Evolutionary conservation across 2,888 invertebrate species (phyloP), one percentile per base, ranked within the genome.

Genomic region (Cosmorhoe ocellata): DNA sequence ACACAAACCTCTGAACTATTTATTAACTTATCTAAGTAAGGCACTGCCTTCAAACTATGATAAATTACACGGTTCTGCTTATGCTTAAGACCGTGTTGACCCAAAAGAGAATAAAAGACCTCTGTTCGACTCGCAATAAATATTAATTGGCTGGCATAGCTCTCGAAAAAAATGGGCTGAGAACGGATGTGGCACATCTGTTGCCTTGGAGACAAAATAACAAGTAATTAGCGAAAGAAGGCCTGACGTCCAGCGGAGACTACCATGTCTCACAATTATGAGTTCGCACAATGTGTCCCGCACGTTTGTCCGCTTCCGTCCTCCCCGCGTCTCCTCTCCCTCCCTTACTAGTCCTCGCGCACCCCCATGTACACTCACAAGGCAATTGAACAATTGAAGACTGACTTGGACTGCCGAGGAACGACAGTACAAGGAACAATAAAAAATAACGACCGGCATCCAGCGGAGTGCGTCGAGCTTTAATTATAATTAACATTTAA

Each of bases 171-270:
- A 63, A 59, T 56, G 53, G 54, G 62, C 74, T 68, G 68, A 55
- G 72, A 82, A 69, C 89, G 90, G 90, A 90, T 90, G 90, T 86
- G 74, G 79, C 82, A 83, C 90, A 90, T 89, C 82, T 89, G 90
- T 80, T 83, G 78, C 67, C 69, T 76, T 75, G 79, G 80, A 79
- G 84, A 81, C 84, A 82, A 81, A 84, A 84, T 85, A 82, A 84
- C 76, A 76, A 81, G 84, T 83, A 87, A 89, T 89, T 89, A 88
- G 84, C 80, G 67, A 80, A 79, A 74, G 75, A 78, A 76, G 73
- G 39, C 73, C 68, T 64, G 70, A 50, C 63, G 72, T 71, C 74
- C 72, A 71, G 70, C 56, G 60, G 51, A 67, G 68, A 55, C 61
- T 57, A 38, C 43, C 63, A 63, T 62, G 59, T 50, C 39, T 38